A percentile compares a stretch with the other conserved stretches of the same genome.
Conservation (phyloP, 2,888 invertebrate genomes). For the Epinotia nisella region DNA sequence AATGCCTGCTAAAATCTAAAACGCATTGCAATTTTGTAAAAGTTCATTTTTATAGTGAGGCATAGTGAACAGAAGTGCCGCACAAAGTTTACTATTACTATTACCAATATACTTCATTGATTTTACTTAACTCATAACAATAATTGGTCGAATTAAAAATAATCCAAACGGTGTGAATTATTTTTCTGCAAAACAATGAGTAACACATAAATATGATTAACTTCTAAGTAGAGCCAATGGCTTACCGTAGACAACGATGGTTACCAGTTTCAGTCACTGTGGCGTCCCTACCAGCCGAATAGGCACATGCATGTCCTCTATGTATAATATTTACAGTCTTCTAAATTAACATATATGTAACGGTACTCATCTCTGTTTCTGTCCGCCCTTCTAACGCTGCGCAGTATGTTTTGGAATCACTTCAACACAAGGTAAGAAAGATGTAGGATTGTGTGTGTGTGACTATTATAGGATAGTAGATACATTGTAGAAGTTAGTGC, state of each 20-base stretch:
- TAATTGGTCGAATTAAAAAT: no score
- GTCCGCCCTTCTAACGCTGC: slow-evolving; percentile 91
- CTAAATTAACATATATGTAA: slow-evolving; percentile 72
- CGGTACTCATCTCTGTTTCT: slow-evolving; percentile 85
- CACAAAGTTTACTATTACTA: no score
- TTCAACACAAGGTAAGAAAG: slow-evolving; percentile 98
- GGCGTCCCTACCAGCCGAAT: slow-evolving; percentile 49
- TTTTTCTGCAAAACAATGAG: neutral
- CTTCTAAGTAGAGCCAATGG: no score
- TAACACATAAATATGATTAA: neutral
- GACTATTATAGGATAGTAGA: slow-evolving; percentile 37
- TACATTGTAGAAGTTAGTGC: slow-evolving; percentile 23
- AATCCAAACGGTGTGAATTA: neutral
- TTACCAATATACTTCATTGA: no score
- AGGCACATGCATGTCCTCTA: slow-evolving; percentile 74
- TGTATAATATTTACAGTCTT: slow-evolving; percentile 57
- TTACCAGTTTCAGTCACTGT: slow-evolving; percentile 30
- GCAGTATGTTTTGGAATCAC: slow-evolving; percentile 99
- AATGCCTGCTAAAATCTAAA: neutral
- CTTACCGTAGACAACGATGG: neutral
- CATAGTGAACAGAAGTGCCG: no score
- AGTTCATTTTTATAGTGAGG: no score
- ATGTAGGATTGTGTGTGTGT: slow-evolving; percentile 67
- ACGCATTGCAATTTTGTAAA: neutral
- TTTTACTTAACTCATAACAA: no score